Evolutionary conservation across 1,140 invertebrate species (phyloP), one percentile per base, ranked within the genome.

Genomic region (Zaprionus taronus): DNA sequence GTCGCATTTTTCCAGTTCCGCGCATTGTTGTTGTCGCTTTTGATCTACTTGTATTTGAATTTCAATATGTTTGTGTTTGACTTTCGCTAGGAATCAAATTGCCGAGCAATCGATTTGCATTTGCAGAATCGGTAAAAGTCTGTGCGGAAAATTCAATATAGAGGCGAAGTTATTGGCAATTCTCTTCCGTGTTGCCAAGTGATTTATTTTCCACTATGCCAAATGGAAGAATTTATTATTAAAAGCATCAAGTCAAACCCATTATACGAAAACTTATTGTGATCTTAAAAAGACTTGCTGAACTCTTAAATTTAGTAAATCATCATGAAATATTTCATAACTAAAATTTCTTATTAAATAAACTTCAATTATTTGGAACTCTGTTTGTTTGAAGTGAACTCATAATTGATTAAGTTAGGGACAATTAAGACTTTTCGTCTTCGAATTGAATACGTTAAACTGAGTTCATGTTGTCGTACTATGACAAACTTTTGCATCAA

Each of bases 61-160:
- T 75, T 75, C 60, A 75, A 75, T 75, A 70, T 71, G 72, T 38
- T 67, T 74, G 72, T 56, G 53, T 41, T 49, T 63, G 67, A 64
- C 72, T 64, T 63, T 57, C 67, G 56, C 15, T 36, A 51, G 56
- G 60, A 63, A 24, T 70, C 63, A 36, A 61, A 74, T 73, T 61
- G 38, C 55, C 34, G 15, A 65, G 12, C 20, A 24, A 20, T 63
- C 20, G n/a, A 20, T 38, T 28, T n/a, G 28, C 20, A 41, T 65
- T 55, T 55, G 36, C 9, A 51, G 12, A 24, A 24, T 22, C 41
- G 41, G 2, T 2, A 15, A 20, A 20, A 20, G 17, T 49, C 44
- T 17, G 17, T 20, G 44, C 17, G 44, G 44, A 49, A 49, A 20
- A 7, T 2, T 55, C 22, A 26, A 55, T 55, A 5, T 28, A 15